phyloP scores from a whole-genome alignment of 2,797 vertebrate species.

The Sebastes hubbsi region DNA sequence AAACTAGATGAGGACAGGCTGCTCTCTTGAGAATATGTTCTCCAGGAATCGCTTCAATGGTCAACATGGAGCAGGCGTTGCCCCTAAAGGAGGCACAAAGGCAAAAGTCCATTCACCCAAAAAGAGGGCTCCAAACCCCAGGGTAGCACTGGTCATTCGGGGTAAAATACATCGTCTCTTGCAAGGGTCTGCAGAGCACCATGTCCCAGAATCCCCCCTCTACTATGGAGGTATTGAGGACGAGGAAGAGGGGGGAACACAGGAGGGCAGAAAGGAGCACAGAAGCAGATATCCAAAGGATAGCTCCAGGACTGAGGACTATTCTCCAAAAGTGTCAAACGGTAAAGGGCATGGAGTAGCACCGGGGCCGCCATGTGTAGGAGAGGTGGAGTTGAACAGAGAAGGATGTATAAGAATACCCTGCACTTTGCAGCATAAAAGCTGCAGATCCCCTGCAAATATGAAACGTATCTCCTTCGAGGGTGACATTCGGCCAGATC shows the following conservation, averaged over 20 bases:
- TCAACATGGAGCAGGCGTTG: conserved; percentile 80
- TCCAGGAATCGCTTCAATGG: conserved; percentile 87
- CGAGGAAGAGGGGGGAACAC: conserved; percentile 75
- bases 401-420: conserved; percentile 84
- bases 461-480: conserved; percentile 72
- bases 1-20: conserved; percentile 39
- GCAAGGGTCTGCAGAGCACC: conserved; percentile 86
- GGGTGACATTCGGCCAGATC: conserved; percentile 38
- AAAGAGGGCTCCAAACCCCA: conserved; percentile 86
- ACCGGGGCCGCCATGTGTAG: conserved; percentile 71
- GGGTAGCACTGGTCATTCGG: conserved; percentile 80
- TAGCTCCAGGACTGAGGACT: conserved; percentile 64
- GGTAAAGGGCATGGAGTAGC: conserved; percentile 57
- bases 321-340: conserved; percentile 61
- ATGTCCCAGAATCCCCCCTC: conserved; percentile 78
- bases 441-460: conserved; percentile 51
- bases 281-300: conserved; percentile 48
- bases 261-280: conserved; percentile 66
- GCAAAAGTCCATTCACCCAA: conserved; percentile 80
- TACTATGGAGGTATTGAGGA: conserved; percentile 84
- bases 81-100: conserved; percentile 80
- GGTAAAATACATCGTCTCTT: conserved; percentile 92
- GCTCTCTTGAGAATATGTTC: conserved; percentile 82
- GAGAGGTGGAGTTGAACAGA: conserved; percentile 85
- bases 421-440: conserved; percentile 78